These are phyloP conservation scores for Metalampra italica DNA, from an alignment of 2,888 invertebrate species.

Conservation along the genomic window DNA sequence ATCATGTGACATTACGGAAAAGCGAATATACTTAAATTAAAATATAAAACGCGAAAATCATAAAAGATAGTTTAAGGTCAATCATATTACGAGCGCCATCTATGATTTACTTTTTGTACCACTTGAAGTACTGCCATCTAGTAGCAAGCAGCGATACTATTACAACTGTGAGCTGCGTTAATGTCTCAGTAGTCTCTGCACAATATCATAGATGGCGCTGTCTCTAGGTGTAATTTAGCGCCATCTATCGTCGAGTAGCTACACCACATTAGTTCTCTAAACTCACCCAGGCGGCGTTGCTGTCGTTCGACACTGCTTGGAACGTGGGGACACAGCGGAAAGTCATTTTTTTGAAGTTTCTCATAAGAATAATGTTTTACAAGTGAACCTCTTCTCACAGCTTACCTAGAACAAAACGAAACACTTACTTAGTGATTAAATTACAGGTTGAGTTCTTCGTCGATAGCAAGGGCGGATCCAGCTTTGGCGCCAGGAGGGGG, in stretches of 20 bases:
- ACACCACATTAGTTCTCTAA: constrained; percentile 8
- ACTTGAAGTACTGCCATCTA: constrained; percentile 12
- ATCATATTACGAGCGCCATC: not conserved
- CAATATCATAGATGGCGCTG: not conserved
- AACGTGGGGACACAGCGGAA: constrained; percentile 83
- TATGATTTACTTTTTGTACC: not conserved
- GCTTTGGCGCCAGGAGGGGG: too few relatives aligned
- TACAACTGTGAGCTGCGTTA: not conserved
- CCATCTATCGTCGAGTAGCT: constrained; percentile 39
- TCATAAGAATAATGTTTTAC: constrained; percentile 27
- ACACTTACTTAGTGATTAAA: constrained; percentile 81
- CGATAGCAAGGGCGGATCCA: too few relatives aligned
- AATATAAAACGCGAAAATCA: too few relatives aligned
- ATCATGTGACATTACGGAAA: too few relatives aligned
- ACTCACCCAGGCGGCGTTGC: constrained; percentile 84
- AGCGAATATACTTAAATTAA: too few relatives aligned
- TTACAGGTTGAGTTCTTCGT: constrained; percentile 32
- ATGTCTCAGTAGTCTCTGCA: not conserved
- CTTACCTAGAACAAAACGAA: constrained; percentile 83
- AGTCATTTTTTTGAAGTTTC: constrained; percentile 75
- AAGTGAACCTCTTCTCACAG: constrained; percentile 71
- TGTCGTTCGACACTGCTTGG: constrained; percentile 81
- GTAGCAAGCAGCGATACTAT: constrained; percentile 28
- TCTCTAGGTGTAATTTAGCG: constrained; percentile 10
- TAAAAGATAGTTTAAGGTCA: too few relatives aligned